phyloP scores from a whole-genome alignment of 2,797 vertebrate species.

The Netta rufina region DNA sequence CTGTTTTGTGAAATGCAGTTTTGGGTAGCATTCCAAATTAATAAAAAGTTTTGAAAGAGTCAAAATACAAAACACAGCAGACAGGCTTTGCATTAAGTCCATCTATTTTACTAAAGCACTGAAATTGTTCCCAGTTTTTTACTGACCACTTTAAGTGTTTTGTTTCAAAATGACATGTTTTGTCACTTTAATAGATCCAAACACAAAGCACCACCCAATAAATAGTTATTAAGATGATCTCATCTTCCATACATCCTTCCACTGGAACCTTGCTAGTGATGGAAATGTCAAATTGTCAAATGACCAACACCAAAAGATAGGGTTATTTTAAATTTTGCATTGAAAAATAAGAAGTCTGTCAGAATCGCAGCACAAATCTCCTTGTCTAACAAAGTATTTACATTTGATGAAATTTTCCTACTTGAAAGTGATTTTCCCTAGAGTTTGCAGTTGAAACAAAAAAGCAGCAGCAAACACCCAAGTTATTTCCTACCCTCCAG shows the following conservation, averaged over 20 bases:
- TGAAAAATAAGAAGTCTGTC: not conserved
- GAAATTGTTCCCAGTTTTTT: not conserved
- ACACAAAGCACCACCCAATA: not conserved
- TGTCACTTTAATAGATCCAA: not conserved
- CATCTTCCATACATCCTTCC: not conserved
- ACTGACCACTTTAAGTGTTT: not conserved
- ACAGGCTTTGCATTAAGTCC: not conserved
- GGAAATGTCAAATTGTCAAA: not conserved
- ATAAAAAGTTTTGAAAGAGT: not conserved
- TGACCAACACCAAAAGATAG: not conserved
- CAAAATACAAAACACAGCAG: not conserved
- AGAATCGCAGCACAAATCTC: not conserved
- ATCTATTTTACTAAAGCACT: not conserved
- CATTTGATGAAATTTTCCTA: not conserved
- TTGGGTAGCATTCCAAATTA: not conserved
- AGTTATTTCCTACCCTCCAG: not conserved
- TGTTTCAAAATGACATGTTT: not conserved
- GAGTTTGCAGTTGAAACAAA: not conserved
- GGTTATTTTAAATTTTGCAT: not conserved
- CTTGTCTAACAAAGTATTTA: not conserved
- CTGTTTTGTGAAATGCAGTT: not conserved
- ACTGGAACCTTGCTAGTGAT: not conserved
- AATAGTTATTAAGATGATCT: not conserved
- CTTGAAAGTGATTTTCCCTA: not conserved
- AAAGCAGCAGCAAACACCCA: not conserved